Base-by-base conservation (phyloP, 1,140 invertebrate genomes). In the Bombus soroeensis region DNA sequence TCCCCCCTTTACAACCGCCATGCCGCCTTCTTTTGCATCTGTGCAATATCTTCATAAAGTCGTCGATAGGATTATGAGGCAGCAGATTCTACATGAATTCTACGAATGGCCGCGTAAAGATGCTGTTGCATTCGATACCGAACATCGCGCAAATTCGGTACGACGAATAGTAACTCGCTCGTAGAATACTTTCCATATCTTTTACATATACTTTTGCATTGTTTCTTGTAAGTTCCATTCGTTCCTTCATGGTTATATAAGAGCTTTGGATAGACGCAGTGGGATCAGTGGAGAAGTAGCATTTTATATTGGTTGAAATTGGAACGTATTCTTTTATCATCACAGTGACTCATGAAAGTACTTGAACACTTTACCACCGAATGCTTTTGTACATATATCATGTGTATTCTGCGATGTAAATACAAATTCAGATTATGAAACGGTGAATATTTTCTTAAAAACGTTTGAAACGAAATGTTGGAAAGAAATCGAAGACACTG, bases 21-120 rank as follows among this genome's bases (percentile, higher is more conserved):
- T 64, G 43, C 53, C 72, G 64, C 83, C 86, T 89, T 87, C 92
- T 92, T 91, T 90, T 92, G 88, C 86, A 89, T 86, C 86, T 87
- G 78, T 62, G 88, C 82, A 77, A 88, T 90, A 86, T 90, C 88
- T 88, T 88, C 73, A 90, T 90, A 90, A 89, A 90, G 64, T 83
- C 81, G 79, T 64, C 66, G 85, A 88, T 90, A 87, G 91, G 89
- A 92, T 93, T 93, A 93, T 92, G 80, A 92, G 80, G 84, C 73
- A 79, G 76, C 57, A 39, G 72, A 90, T 89, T 77, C 62, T 37
- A 39, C 39, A 37, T 74, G 43, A 81, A 86, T 82, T 43, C 64
- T 64, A 82, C 78, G 70, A 83, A 81, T 15, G 53, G 62, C 37
- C 28, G 47, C 15, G 34, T 32, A 43, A 59, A 62, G 10, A 43